Conservation (phyloP, 2,888 invertebrate species). For the Dorcus parallelipipedus region DNA sequence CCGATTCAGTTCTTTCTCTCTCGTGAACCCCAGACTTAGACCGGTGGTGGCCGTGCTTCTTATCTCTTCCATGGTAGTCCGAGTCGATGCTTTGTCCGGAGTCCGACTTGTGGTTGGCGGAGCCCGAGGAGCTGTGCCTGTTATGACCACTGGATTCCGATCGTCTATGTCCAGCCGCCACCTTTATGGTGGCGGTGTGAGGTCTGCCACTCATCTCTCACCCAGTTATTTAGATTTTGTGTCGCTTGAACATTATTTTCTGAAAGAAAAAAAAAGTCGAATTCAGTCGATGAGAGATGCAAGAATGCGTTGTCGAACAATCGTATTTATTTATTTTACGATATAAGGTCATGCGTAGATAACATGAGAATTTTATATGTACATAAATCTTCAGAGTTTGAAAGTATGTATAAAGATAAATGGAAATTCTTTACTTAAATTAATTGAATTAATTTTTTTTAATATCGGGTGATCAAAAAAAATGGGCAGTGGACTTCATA, state of each 20-base stretch:
- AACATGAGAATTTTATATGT: no score
- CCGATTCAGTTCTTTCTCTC: slow-evolving; percentile 33
- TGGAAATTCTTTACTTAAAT: no score
- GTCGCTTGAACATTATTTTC: slow-evolving; percentile 9
- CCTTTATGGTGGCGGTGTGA: slow-evolving; percentile 29
- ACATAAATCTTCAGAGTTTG: no score
- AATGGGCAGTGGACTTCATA: no score
- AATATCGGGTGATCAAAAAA: no score
- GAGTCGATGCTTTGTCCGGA: slow-evolving; percentile 44
- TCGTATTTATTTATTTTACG: no score
- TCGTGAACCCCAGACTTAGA: slow-evolving; percentile 45
- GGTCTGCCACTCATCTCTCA: slow-evolving; percentile 38
- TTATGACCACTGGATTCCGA: slow-evolving; percentile 41
- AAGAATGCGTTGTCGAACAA: no score
- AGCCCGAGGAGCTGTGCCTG: slow-evolving; percentile 38
- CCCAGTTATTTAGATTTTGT: slow-evolving; percentile 13
- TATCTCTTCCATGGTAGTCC: slow-evolving; percentile 30
- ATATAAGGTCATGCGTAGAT: no score
- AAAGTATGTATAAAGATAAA: no score
- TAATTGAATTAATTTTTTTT: no score
- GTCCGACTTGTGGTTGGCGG: slow-evolving; percentile 39
- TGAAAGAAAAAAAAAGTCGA: neutral
- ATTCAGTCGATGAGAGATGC: neutral
- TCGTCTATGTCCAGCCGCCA: slow-evolving; percentile 36
- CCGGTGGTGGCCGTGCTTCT: slow-evolving; percentile 41